Evolutionary conservation across 2,888 invertebrate genomes (phyloP).

Genomic region (Phaedon cochleariae): DNA sequence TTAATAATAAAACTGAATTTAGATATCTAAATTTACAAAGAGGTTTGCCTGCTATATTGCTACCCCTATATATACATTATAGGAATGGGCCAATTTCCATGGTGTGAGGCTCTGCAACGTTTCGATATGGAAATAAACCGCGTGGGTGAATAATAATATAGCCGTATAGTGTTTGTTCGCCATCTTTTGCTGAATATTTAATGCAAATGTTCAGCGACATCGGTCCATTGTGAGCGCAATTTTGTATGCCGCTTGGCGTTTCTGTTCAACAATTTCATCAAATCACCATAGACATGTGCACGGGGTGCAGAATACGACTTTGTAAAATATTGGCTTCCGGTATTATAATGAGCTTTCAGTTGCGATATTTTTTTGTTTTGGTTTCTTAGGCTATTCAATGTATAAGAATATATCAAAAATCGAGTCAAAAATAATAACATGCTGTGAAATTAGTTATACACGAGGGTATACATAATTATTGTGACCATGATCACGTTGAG

Average conservation of each 20-base stretch:
- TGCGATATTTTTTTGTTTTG: too few species aligned
- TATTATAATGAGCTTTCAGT: background rate
- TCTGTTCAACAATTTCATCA: constrained; percentile 2
- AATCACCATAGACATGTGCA: constrained; percentile 5
- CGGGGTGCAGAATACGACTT: constrained; percentile 1
- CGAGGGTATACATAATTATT: too few species aligned
- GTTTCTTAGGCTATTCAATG: too few species aligned
- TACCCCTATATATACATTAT: too few species aligned
- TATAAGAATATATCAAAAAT: too few species aligned
- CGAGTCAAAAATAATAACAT: too few species aligned
- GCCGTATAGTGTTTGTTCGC: constrained; percentile 1
- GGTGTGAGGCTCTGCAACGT: background rate
- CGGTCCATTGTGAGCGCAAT: constrained; percentile 4
- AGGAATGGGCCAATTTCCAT: background rate
- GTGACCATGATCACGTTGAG: too few species aligned
- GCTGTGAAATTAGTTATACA: too few species aligned
- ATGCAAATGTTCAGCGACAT: constrained; percentile 6
- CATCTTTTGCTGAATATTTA: constrained; percentile 19
- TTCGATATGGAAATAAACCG: background rate
- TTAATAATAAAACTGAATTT: too few species aligned
- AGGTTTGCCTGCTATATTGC: too few species aligned
- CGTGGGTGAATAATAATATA: background rate
- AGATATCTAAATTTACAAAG: too few species aligned
- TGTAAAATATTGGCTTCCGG: background rate
- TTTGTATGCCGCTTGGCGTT: background rate